Percentiles rank a stretch among this genome's conserved stretches.
Evolutionary conservation across 2,113 vertebrate genomes (phyloP).

Genomic region (Nicator chloris): DNA sequence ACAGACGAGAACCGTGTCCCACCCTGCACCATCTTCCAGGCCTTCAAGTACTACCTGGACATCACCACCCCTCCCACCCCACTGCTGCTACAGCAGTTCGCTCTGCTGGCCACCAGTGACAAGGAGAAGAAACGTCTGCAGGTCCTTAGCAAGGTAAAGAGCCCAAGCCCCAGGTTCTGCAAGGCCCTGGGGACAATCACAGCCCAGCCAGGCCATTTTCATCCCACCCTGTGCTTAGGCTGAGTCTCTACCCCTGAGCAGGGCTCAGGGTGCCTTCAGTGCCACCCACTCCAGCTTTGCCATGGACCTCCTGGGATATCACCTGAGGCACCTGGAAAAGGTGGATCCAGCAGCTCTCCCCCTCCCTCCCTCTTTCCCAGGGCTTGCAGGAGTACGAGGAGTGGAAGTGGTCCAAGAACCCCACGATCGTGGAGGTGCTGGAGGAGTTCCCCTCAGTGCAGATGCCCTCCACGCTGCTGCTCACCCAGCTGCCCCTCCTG

Average conservation of each 20-base stretch:
- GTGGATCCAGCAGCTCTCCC: background rate
- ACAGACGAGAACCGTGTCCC: constrained; percentile 87
- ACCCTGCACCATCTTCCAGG: constrained; percentile 94
- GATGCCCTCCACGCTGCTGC: constrained; percentile 90
- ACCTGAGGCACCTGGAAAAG: background rate
- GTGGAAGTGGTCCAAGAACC: constrained; percentile 98
- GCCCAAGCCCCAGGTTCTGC: background rate
- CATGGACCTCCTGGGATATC: fast-evolving
- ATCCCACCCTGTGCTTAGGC: background rate
- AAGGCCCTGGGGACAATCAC: background rate
- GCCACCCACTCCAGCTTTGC: background rate
- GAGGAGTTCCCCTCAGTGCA: constrained; percentile 94
- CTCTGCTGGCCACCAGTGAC: constrained; percentile 87
- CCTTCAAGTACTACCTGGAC: constrained; percentile 95
- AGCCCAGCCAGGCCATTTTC: background rate
- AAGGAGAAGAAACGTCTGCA: constrained; percentile 89
- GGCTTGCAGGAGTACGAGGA: constrained; percentile 96
- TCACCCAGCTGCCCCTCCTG: constrained; percentile 93
- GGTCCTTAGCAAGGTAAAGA: constrained; percentile 90
- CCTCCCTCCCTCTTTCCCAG: constrained; percentile 58
- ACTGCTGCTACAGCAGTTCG: constrained; percentile 91
- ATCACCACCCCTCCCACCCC: constrained; percentile 94
- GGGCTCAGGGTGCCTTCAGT: background rate
- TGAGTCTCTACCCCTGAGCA: background rate
- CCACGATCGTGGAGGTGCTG: constrained; percentile 92